These are phyloP conservation scores for Cherax quadricarinatus DNA, from an alignment of 1,140 invertebrate species.

Conservation along the genomic window DNA sequence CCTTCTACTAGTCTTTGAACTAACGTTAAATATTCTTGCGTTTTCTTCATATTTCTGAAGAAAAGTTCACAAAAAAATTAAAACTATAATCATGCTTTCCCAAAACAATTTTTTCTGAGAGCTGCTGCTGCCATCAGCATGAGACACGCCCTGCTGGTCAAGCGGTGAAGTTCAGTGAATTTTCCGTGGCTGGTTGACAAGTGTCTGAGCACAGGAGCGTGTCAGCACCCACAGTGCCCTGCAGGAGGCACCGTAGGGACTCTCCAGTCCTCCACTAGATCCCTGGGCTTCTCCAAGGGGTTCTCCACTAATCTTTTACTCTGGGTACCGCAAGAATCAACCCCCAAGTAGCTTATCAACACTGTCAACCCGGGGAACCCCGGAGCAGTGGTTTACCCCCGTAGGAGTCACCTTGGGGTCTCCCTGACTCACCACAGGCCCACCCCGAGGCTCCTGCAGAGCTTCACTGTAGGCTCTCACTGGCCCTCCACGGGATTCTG, in stretches of 20 bases:
- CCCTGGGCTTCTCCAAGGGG: slow-evolving; percentile 7
- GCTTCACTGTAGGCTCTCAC: slow-evolving; percentile 20
- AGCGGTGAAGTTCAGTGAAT: too few species aligned
- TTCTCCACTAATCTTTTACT: slow-evolving; percentile 15
- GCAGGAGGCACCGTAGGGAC: slow-evolving; percentile 26
- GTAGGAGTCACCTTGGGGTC: slow-evolving; percentile 31
- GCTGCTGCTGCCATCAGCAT: too few species aligned
- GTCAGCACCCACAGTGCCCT: slow-evolving; percentile 18
- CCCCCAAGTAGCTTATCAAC: slow-evolving; percentile 60
- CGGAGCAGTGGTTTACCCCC: slow-evolving; percentile 55
- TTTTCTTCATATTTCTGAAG: too few species aligned
- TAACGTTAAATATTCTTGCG: too few species aligned
- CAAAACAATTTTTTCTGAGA: too few species aligned
- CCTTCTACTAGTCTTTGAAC: too few species aligned
- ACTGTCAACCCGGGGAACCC: slow-evolving; percentile 43
- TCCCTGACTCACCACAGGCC: neutral
- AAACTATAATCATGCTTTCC: too few species aligned
- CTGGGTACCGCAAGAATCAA: slow-evolving; percentile 3
- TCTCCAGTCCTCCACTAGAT: neutral
- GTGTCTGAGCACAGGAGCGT: neutral
- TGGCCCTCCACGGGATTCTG: slow-evolving; percentile 17
- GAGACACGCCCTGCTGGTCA: too few species aligned
- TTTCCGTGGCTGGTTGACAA: neutral
- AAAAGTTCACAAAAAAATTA: too few species aligned
- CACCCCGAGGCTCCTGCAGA: slow-evolving; percentile 34